Conservation (phyloP, 2,113 vertebrate genomes). For the Hypanus sabinus region DNA sequence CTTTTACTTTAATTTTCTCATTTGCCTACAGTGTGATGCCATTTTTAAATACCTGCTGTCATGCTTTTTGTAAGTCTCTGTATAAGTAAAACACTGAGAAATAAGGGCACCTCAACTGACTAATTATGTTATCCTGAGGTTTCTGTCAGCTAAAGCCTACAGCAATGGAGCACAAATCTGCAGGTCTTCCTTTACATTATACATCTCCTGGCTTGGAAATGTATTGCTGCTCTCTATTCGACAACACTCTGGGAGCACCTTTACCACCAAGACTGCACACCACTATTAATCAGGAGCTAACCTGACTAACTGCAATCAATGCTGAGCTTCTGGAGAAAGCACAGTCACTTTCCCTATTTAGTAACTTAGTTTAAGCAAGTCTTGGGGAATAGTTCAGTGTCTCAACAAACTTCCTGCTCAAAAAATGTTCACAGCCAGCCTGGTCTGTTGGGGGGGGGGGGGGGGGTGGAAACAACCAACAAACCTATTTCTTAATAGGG, state of each 20-base stretch:
- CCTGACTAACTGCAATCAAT: no score
- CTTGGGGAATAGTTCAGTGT: background rate
- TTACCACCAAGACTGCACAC: no score
- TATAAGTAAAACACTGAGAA: background rate
- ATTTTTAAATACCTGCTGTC: background rate
- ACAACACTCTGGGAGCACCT: no score
- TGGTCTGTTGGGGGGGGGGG: no score
- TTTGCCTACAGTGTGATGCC: background rate
- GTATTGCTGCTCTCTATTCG: no score
- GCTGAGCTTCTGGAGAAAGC: background rate
- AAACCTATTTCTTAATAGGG: background rate
- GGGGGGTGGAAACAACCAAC: no score
- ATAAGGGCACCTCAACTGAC: background rate
- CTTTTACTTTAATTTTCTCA: background rate
- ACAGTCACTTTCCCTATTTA: background rate
- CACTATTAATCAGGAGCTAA: no score
- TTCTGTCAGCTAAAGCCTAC: background rate
- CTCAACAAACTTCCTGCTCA: background rate
- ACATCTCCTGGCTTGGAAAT: no score
- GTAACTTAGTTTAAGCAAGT: background rate
- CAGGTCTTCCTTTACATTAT: background rate
- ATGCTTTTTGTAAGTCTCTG: background rate
- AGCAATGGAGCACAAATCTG: background rate
- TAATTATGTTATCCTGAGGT: background rate
- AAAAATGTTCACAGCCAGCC: background rate